phyloP scores from a whole-genome alignment of 2,888 invertebrate genomes.

The Hetaerina titia region DNA sequence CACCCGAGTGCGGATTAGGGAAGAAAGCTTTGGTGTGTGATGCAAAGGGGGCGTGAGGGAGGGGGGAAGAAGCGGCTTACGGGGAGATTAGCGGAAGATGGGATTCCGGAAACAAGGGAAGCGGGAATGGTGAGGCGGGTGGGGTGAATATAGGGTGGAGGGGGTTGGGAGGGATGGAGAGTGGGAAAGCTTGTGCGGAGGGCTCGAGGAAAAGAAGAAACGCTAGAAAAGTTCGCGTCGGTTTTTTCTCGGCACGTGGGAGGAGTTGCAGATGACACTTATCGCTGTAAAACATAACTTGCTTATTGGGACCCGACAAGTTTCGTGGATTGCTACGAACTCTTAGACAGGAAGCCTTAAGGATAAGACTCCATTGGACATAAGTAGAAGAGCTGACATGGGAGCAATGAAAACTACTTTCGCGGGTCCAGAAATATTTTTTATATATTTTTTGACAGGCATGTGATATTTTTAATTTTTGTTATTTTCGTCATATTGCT shows the following conservation, averaged over 20 bases:
- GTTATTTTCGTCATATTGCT: too few relatives aligned
- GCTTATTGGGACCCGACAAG: background rate
- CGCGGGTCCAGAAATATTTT: too few relatives aligned
- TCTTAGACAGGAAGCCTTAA: background rate
- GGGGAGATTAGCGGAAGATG: background rate
- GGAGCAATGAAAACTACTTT: too few relatives aligned
- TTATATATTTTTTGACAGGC: too few relatives aligned
- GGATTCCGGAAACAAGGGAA: background rate
- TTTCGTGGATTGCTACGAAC: background rate
- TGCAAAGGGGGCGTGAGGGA: background rate
- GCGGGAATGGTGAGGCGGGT: background rate
- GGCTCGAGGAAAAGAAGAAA: background rate
- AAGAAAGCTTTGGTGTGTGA: background rate
- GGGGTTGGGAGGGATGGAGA: background rate
- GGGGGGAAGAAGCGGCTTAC: background rate
- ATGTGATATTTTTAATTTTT: too few relatives aligned
- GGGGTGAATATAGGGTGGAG: background rate
- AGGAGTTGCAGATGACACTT: background rate
- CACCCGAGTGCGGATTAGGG: background rate
- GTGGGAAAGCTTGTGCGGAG: background rate
- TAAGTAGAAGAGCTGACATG: too few relatives aligned
- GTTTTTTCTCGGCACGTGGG: background rate
- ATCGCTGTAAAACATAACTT: background rate
- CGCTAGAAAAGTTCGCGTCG: background rate
- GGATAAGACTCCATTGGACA: background rate